These are phyloP conservation scores for Chironomus tentans DNA, from an alignment of 2,888 invertebrate species.

Conservation along the genomic window DNA sequence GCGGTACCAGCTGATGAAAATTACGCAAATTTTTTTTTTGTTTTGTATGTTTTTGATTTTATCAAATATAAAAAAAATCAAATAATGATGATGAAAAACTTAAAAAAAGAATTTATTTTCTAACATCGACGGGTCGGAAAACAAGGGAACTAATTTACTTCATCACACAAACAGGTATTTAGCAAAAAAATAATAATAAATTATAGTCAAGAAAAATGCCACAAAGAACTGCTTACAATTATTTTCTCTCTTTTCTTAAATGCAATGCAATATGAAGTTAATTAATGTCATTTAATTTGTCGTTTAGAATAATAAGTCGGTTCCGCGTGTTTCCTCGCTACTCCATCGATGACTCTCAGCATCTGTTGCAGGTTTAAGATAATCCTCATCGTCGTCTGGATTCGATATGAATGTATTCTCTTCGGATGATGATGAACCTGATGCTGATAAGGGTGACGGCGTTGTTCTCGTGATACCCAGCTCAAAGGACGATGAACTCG, in stretches of 20 bases:
- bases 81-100: not conserved
- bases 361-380: conserved; percentile 38
- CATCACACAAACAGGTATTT: not conserved
- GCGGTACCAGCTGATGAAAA: not conserved
- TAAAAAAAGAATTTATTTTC: not conserved
- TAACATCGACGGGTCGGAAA: not conserved
- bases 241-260: not conserved
- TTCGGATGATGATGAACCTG: conserved; percentile 29
- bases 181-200: not conserved
- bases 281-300: not conserved
- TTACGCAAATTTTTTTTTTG: not conserved
- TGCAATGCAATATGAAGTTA: not conserved
- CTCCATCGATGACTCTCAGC: conserved; percentile 41
- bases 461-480: conserved; percentile 64
- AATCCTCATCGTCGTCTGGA: conserved; percentile 30
- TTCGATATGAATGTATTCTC: conserved; percentile 21
- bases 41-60: not conserved
- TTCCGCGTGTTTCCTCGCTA: conserved; percentile 40
- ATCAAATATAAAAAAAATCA: not conserved
- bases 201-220: not conserved
- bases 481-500: conserved; percentile 58
- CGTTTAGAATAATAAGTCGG: conserved; percentile 40
- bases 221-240: too few species aligned
- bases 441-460: conserved; percentile 32
- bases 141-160: not conserved